Evolutionary conservation across 2,888 invertebrate species (phyloP).

Genomic region (Erebia palarica): DNA sequence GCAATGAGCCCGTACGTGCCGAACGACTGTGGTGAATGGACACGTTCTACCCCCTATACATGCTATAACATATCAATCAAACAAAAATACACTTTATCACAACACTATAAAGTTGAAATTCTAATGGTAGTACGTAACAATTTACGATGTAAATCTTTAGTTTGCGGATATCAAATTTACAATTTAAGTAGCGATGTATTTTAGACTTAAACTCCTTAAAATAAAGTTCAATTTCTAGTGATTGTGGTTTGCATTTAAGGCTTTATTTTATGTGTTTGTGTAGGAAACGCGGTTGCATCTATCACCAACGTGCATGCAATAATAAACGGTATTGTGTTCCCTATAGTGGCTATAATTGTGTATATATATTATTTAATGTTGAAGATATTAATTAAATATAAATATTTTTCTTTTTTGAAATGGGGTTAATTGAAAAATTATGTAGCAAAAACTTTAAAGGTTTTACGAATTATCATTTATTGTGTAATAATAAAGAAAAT

Average conservation of each 20-base stretch:
- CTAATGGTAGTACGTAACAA: neutral
- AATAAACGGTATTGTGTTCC: conserved; percentile 35
- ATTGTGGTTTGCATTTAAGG: neutral
- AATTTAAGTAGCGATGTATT: neutral
- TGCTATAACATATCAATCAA: neutral
- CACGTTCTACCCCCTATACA: conserved; percentile 29
- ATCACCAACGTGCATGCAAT: conserved; percentile 37
- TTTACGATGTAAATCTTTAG: conserved; percentile 14
- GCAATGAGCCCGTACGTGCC: conserved; percentile 43
- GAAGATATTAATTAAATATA: conserved; percentile 16
- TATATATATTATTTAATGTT: conserved; percentile 19
- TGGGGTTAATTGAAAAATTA: conserved; percentile 3
- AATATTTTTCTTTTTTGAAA: neutral
- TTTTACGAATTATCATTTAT: neutral
- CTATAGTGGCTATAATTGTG: conserved; percentile 33
- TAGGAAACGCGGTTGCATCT: conserved; percentile 31
- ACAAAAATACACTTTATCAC: conserved; percentile 5
- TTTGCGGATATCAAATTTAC: conserved; percentile 15
- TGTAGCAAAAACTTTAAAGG: neutral
- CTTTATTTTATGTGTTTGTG: conserved; percentile 7
- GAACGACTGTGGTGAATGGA: conserved; percentile 44
- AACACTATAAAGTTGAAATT: neutral
- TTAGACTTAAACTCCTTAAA: neutral
- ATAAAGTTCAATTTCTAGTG: conserved; percentile 5
- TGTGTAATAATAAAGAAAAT: neutral